Evolutionary conservation across 2,888 invertebrate species (phyloP).

Genomic region (Leptopilina drosophilae): DNA sequence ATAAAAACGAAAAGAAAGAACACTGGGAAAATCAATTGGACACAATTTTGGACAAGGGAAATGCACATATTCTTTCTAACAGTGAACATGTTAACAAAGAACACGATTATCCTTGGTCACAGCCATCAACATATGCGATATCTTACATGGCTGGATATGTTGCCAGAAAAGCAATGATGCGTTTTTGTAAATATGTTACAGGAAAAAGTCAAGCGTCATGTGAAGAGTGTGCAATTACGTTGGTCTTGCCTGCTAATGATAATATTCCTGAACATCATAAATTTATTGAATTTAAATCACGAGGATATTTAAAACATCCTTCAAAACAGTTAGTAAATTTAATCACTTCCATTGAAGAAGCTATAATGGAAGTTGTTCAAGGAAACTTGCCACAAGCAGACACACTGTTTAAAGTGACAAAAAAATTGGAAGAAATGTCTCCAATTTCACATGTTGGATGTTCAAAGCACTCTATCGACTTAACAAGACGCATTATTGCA

Average conservation of each 20-base stretch:
- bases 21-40: neutral
- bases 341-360: constrained; percentile 31
- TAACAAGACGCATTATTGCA: no score
- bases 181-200: neutral
- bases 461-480: no score
- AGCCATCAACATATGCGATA: neutral
- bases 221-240: constrained; percentile 34
- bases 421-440: no score
- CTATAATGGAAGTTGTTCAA: constrained; percentile 8
- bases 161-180: neutral
- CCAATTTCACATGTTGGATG: no score
- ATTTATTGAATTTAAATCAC: constrained; percentile 39
- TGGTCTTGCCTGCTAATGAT: constrained; percentile 17
- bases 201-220: neutral
- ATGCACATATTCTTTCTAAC: neutral
- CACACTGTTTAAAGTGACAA: neutral
- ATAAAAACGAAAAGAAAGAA: neutral
- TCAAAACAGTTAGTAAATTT: constrained; percentile 31
- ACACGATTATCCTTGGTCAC: neutral
- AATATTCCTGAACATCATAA: constrained; percentile 30
- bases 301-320: constrained; percentile 32
- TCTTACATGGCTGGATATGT: constrained; percentile 8
- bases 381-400: constrained; percentile 19
- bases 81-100: neutral
- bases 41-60: neutral